phyloP scores from a whole-genome alignment of 1,140 invertebrate species.

The Phthorimaea operculella region DNA sequence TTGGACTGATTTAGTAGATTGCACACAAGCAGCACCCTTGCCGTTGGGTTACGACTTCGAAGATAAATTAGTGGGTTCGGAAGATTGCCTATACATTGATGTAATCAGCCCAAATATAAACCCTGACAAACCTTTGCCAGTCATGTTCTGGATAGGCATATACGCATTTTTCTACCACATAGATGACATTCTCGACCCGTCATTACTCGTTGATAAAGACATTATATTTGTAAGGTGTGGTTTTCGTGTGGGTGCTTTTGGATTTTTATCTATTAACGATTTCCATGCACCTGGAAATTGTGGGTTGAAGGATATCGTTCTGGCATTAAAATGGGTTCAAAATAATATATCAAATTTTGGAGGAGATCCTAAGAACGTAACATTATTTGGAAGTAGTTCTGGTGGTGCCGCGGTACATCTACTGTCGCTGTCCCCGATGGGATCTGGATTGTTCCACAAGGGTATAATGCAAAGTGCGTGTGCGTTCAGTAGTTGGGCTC shows the following conservation, averaged over 20 bases:
- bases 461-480: conserved; percentile 53
- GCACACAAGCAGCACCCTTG: conserved; percentile 32
- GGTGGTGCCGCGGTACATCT: conserved; percentile 68
- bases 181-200: conserved; percentile 34
- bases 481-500: conserved; percentile 47
- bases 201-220: conserved; percentile 37
- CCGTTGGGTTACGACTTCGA: conserved; percentile 19
- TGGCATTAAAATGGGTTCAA: conserved; percentile 72
- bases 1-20: conserved; percentile 41
- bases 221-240: conserved; percentile 48
- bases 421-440: conserved; percentile 66
- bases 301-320: conserved; percentile 72
- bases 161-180: conserved; percentile 29
- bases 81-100: conserved; percentile 56
- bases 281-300: conserved; percentile 69
- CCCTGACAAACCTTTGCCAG: conserved; percentile 38
- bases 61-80: conserved; percentile 29
- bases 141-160: conserved; percentile 57
- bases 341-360: conserved; percentile 70
- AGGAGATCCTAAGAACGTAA: conserved; percentile 71
- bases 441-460: conserved; percentile 68
- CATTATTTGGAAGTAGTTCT: conserved; percentile 70
- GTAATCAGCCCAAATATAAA: conserved; percentile 36
- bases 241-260: conserved; percentile 48
- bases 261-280: conserved; percentile 55